These are phyloP conservation scores for Coracopsis vasa DNA, from an alignment of 2,113 vertebrate genomes.

Conservation along the genomic window DNA sequence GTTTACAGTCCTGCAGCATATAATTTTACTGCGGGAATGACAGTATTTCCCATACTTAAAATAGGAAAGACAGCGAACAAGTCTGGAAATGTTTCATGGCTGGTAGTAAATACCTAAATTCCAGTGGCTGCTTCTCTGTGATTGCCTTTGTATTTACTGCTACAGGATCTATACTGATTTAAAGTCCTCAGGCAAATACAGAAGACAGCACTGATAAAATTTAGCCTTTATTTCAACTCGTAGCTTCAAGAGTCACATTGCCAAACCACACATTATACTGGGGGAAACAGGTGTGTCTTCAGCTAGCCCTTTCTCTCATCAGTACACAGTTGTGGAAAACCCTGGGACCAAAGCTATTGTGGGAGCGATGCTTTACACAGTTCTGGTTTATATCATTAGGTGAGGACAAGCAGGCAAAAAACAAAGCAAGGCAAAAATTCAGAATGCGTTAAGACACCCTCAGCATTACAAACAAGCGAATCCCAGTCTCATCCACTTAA, in stretches of 20 bases:
- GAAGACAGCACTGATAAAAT: background rate
- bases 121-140: background rate
- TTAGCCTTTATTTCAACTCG: background rate
- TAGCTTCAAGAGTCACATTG: background rate
- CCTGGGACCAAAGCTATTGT: background rate
- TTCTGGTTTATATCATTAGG: background rate
- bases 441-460: background rate
- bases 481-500: background rate
- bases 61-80: background rate
- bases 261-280: background rate
- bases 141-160: background rate
- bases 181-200: background rate
- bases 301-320: background rate
- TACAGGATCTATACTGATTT: background rate
- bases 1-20: background rate
- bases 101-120: background rate
- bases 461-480: background rate
- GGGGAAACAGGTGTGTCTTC: background rate
- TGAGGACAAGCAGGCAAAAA: background rate
- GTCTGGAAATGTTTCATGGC: background rate
- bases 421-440: background rate
- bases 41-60: background rate
- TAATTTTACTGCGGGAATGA: background rate
- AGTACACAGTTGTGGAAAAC: background rate
- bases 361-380: background rate